phyloP scores from a whole-genome alignment of 2,888 invertebrate species.

The Pristionchus maxplancki region DNA sequence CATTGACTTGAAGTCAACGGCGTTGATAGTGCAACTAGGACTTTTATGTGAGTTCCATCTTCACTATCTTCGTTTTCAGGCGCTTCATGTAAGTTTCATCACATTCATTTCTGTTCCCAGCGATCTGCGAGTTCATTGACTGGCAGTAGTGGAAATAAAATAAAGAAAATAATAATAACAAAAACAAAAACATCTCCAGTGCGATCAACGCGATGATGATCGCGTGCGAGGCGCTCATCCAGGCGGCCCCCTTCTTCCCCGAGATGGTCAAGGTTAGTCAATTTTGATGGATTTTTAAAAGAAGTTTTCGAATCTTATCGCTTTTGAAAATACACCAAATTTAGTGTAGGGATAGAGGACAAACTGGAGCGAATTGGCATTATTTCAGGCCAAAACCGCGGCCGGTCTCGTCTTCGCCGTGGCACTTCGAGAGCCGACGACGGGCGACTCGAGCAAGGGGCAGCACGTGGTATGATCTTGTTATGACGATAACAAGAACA shows the following conservation, averaged over 20 bases:
- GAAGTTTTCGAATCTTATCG: too few species aligned
- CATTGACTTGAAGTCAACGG: too few species aligned
- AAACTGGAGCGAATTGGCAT: neutral
- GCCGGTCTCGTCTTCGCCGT: slow-evolving; percentile 77
- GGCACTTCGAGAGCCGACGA: slow-evolving; percentile 72
- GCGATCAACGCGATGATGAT: slow-evolving; percentile 63
- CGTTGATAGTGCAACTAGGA: too few species aligned
- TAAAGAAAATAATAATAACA: neutral
- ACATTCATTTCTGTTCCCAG: neutral
- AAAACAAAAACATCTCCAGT: neutral
- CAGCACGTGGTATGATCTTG: slow-evolving; percentile 45
- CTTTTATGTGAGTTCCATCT: too few species aligned
- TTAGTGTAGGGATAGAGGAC: neutral
- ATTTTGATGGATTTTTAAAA: neutral
- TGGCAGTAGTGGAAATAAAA: too few species aligned
- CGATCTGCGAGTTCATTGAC: too few species aligned
- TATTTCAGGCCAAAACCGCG: slow-evolving; percentile 77
- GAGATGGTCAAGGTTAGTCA: slow-evolving; percentile 78
- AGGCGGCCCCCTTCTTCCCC: slow-evolving; percentile 75
- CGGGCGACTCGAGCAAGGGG: slow-evolving; percentile 69
- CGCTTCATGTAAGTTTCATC: too few species aligned
- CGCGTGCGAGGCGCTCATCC: slow-evolving; percentile 68
- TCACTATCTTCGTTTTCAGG: too few species aligned
- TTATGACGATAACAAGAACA: neutral
- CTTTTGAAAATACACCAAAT: neutral